A percentile compares a stretch with the other conserved stretches of the same genome.
phyloP scores from a whole-genome alignment of 2,888 invertebrate genomes.

The Tipula vernalis region DNA sequence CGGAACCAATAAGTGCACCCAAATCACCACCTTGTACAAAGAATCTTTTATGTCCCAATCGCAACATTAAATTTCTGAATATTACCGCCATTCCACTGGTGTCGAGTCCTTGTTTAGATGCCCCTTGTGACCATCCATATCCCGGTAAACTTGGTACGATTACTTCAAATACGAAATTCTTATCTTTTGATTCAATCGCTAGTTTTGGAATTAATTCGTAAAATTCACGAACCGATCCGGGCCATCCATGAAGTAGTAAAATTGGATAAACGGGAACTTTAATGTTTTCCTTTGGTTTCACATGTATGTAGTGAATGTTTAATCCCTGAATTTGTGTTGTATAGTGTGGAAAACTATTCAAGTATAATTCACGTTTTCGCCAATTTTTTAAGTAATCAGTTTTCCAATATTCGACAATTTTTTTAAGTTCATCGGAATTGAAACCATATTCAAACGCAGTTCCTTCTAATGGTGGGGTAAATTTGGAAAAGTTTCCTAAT shows the following conservation, averaged over 20 bases:
- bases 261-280: conserved; percentile 31
- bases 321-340: conserved; percentile 58
- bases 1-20: conserved; percentile 52
- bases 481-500: conserved; percentile 33
- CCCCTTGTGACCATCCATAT: conserved; percentile 34
- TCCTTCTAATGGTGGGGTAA: conserved; percentile 49
- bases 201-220: conserved; percentile 59
- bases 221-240: conserved; percentile 77
- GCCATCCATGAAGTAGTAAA: conserved; percentile 74
- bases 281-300: conserved; percentile 40
- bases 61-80: conserved; percentile 52
- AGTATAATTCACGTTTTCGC: conserved; percentile 47
- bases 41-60: conserved; percentile 49
- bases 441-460: conserved; percentile 70
- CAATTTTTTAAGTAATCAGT: conserved; percentile 55
- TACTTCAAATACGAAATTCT: conserved; percentile 45
- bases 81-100: conserved; percentile 42
- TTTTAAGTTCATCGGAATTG: conserved; percentile 51
- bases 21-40: conserved; percentile 72
- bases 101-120: conserved; percentile 44
- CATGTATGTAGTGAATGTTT: conserved; percentile 55
- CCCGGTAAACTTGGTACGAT: conserved; percentile 41
- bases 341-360: conserved; percentile 67
- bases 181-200: conserved; percentile 35
- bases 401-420: conserved; percentile 66